A percentile compares a stretch with the other conserved stretches of the same genome.
phyloP scores from a whole-genome alignment of 1,140 invertebrate species.

The Cataglyphis hispanica region DNA sequence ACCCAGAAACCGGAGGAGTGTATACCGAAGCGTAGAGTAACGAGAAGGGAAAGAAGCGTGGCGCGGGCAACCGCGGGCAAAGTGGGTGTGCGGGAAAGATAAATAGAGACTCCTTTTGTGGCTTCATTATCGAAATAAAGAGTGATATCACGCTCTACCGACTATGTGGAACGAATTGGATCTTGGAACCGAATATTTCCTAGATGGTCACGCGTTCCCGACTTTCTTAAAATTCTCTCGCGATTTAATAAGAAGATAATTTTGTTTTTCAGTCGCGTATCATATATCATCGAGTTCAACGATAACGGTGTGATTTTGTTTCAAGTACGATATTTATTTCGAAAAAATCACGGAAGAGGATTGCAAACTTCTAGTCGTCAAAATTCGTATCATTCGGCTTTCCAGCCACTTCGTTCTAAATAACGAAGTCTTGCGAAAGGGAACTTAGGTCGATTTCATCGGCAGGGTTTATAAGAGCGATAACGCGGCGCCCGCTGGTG shows the following conservation, averaged over 20 bases:
- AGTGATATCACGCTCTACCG: background rate
- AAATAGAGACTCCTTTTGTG: conserved; percentile 72
- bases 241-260: background rate
- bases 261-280: background rate
- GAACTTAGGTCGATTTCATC: conserved; percentile 42
- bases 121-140: conserved; percentile 77
- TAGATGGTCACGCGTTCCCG: background rate
- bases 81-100: conserved; percentile 42
- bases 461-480: conserved; percentile 49
- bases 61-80: background rate
- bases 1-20: conserved; percentile 80
- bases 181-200: background rate
- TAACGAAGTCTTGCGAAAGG: conserved; percentile 20
- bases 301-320: background rate
- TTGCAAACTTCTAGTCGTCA: background rate
- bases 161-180: conserved; percentile 1
- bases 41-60: conserved; percentile 54
- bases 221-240: background rate
- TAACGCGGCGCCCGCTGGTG: conserved; percentile 62
- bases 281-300: background rate
- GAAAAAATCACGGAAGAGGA: background rate
- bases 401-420: conserved; percentile 21
- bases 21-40: conserved; percentile 62
- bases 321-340: background rate
- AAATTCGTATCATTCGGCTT: background rate